Base-by-base conservation (phyloP, 2,797 vertebrate species). In the Xiphorhynchus erythropygius region DNA sequence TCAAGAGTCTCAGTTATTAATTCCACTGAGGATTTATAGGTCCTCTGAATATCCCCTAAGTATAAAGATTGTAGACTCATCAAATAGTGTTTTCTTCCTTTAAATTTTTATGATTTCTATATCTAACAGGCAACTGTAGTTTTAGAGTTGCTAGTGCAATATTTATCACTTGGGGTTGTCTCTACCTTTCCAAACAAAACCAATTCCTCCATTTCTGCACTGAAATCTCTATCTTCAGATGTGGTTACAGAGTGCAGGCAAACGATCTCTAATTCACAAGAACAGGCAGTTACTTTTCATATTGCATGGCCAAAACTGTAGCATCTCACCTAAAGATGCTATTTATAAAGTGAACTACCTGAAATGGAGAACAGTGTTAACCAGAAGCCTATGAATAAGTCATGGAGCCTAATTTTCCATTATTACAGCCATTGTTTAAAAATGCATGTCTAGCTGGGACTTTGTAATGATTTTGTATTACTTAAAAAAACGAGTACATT, bases 391-490 rank as follows among this genome's bases (percentile, higher is more conserved):
- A 98, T 98, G 94, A 98, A 98, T 98, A 97, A 98, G 92, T 97
- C 85, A 98, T 98, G 94, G 96, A 90, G 80, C 90, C 97, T 98
- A 98, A 98, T 98, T 98, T 98, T 98, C 97, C 52, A 13, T 98
- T 98, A 98, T 98, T 96, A 97, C 93, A 97, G 95, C 92, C 95
- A 75, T 98, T 97, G 96, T 98, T 98, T 98, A 97, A 98, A 98
- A 98, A 98, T 97, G 96, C 94, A 98, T 97, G 96, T 92, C 97
- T 98, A 93, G 95, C 80, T 95, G 96, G 95, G 93, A 96, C 94
- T 91, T 81, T 69, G 92, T 97, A 98, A 98, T 97, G 97, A 97
- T 97, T 98, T 95, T 97, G 93, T 97, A 96, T 97, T 98, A 96
- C 97, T 97, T 97, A 96, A 95, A 96, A 97, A 96, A 97, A 97